Conservation (phyloP, 2,888 invertebrate species). For the Linyphia triangularis region DNA sequence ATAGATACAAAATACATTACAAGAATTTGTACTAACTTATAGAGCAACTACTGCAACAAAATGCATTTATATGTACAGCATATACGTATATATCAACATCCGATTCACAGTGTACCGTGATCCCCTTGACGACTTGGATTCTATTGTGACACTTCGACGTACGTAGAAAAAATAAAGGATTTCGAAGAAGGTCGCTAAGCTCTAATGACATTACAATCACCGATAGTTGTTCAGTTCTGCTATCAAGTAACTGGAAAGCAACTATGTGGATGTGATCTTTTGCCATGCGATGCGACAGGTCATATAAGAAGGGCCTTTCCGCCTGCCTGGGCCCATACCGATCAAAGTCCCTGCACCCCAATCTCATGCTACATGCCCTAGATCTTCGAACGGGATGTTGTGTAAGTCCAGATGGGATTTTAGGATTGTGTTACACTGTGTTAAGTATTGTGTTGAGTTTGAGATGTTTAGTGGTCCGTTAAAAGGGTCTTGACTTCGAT, state of each 20-base stretch:
- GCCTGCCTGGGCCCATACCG: conserved; percentile 60
- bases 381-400: background rate
- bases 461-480: background rate
- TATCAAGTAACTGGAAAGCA: conserved; percentile 61
- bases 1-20: no score
- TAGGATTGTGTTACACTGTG: conserved; percentile 34
- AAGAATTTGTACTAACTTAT: no score
- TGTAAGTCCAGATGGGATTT: conserved; percentile 20
- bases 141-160: background rate
- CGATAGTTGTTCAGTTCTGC: conserved; percentile 36
- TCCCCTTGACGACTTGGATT: background rate
- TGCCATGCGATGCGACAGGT: conserved; percentile 67
- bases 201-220: conserved; percentile 51
- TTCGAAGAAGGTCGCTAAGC: background rate
- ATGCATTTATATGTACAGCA: no score
- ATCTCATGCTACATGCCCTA: background rate
- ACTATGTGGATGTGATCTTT: conserved; percentile 48
- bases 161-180: background rate
- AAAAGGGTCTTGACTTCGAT: no score
- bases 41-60: no score
- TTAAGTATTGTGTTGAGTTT: conserved; percentile 8
- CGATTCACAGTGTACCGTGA: background rate
- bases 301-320: conserved; percentile 55
- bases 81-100: no score
- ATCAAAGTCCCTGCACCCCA: conserved; percentile 28